phyloP scores from a whole-genome alignment of 2,113 vertebrate genomes.

The Prunella fulvescens region DNA sequence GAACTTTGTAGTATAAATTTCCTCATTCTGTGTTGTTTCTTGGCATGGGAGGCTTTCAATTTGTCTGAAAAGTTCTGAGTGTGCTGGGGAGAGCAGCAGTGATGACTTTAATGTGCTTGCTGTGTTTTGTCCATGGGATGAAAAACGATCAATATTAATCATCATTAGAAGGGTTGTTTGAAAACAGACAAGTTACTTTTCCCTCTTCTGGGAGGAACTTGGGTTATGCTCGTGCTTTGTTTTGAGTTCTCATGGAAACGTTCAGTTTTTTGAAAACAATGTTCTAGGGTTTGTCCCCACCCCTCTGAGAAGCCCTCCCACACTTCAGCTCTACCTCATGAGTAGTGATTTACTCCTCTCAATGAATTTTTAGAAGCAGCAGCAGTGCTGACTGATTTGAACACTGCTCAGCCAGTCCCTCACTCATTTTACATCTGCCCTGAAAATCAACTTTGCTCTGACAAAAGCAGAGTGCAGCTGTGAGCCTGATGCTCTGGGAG shows the following conservation, averaged over 20 bases:
- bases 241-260: not conserved
- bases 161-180: not conserved
- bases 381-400: not conserved
- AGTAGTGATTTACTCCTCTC: not conserved
- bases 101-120: not conserved
- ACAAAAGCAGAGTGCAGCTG: not conserved
- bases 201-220: not conserved
- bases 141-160: not conserved
- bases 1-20: not conserved
- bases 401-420: not conserved
- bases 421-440: not conserved
- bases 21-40: not conserved
- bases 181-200: not conserved
- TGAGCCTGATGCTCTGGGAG: not conserved
- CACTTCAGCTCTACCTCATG: accelerated
- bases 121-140: not conserved
- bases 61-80: not conserved
- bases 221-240: not conserved
- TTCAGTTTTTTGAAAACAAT: not conserved
- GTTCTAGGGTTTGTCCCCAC: not conserved
- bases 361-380: not conserved
- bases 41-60: not conserved
- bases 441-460: not conserved
- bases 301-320: not conserved
- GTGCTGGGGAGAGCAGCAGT: not conserved